These are phyloP conservation scores for Sylvicola cinctus DNA, from an alignment of 2,888 invertebrate species.

Conservation along the genomic window DNA sequence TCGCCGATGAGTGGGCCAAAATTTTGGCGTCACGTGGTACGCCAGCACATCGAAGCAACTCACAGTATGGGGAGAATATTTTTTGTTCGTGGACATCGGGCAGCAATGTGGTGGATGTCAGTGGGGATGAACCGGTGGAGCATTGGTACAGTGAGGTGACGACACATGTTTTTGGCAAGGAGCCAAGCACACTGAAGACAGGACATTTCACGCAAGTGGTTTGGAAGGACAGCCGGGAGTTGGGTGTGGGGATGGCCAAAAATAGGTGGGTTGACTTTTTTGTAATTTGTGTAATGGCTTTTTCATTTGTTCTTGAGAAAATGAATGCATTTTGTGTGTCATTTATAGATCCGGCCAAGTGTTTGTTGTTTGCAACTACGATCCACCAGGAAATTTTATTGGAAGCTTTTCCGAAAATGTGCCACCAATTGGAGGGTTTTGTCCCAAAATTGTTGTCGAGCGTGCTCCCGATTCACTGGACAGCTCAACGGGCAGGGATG, in stretches of 20 bases:
- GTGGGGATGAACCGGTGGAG: constrained; percentile 18
- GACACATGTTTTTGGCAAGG: constrained; percentile 37
- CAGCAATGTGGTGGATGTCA: constrained; percentile 29
- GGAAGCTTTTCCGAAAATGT: constrained; percentile 57
- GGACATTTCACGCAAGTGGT: constrained; percentile 69
- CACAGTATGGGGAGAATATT: constrained; percentile 64
- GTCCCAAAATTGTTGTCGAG: constrained; percentile 11
- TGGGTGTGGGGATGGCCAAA: constrained; percentile 52
- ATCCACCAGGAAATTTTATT: constrained; percentile 70
- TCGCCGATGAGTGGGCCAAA: constrained; percentile 53
- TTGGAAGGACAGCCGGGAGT: constrained; percentile 50
- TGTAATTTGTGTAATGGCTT: neutral
- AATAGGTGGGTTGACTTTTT: constrained; percentile 43
- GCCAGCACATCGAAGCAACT: constrained; percentile 52
- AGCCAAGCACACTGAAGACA: constrained; percentile 40
- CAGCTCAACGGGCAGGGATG: constrained; percentile 12
- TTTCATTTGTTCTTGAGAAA: constrained; percentile 33
- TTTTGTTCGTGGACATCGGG: constrained; percentile 48
- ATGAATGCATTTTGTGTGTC: constrained; percentile 46
- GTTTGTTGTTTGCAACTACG: constrained; percentile 74
- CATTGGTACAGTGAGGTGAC: constrained; percentile 40
- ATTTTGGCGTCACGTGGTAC: constrained; percentile 39
- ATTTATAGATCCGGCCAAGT: constrained; percentile 43
- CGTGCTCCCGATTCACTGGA: constrained; percentile 12
- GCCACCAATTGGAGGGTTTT: constrained; percentile 30